Conservation (phyloP, 92 coral and sea anemone genomes). For the Scolanthus callimorphus region DNA sequence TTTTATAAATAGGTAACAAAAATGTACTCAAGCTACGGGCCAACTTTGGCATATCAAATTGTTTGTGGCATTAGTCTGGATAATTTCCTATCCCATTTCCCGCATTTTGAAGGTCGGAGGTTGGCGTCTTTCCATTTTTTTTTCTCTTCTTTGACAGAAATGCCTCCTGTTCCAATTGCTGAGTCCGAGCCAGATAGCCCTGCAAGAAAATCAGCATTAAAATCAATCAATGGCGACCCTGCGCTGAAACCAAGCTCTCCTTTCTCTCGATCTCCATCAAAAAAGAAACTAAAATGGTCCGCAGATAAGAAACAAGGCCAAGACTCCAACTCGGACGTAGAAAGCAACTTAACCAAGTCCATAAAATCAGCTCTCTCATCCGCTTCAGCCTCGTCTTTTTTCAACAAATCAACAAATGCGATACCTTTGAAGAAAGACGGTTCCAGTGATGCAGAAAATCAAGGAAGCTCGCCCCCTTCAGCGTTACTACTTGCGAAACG, state of each 20-base stretch:
- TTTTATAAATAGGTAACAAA: too few species aligned
- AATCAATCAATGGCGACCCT: slow-evolving; percentile 37
- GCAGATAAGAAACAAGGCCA: slow-evolving; percentile 34
- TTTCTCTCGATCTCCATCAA: slow-evolving; percentile 38
- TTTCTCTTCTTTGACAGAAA: slow-evolving; percentile 26
- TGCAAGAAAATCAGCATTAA: slow-evolving; percentile 13
- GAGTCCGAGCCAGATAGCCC: slow-evolving; percentile 2
- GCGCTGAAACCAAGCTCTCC: slow-evolving; percentile 24
- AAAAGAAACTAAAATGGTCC: slow-evolving; percentile 51
- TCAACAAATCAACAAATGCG: slow-evolving; percentile 37
- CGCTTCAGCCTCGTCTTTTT: slow-evolving; percentile 26
- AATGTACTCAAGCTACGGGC: too few species aligned
- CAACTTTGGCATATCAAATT: too few species aligned
- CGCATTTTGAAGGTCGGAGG: too few species aligned
- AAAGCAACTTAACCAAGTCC: slow-evolving; percentile 10
- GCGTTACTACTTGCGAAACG: background rate
- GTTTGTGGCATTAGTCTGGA: too few species aligned
- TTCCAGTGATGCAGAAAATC: slow-evolving; percentile 24
- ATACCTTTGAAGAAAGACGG: slow-evolving; percentile 42
- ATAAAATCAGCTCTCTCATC: slow-evolving; percentile 15
- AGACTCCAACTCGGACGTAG: slow-evolving; percentile 9
- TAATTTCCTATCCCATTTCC: too few species aligned
- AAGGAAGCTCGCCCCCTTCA: background rate
- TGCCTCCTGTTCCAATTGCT: slow-evolving; percentile 48
- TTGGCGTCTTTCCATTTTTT: background rate